Evolutionary conservation across 2,888 invertebrate species (phyloP), one percentile per base, ranked within the genome.

Genomic region (Zygaena filipendulae): DNA sequence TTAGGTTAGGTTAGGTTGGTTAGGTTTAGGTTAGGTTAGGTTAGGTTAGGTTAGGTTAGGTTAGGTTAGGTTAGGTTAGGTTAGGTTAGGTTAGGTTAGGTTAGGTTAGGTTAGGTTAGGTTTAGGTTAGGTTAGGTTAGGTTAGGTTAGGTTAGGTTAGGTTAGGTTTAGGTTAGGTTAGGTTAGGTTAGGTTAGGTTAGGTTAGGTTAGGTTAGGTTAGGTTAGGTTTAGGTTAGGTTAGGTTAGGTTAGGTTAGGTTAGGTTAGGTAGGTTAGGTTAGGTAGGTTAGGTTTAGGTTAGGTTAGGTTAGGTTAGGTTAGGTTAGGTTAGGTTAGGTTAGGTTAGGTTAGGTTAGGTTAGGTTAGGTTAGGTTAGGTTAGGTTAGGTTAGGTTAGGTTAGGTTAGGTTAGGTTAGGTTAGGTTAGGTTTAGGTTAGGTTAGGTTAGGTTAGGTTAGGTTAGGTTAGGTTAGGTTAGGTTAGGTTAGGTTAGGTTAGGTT

Each of bases 351-450:
- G 39, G 39, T 40, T 6, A 7, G 16, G 16, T 16, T 40, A 43
- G 40, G 43, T 44, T 44, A 40, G 41, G 43, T 41, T 43, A 41
- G 39, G 41, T 43, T 41, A 44, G 43, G 40, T 42, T 40, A 42
- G 40, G 40, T 40, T 39, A 43, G 40, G 38, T 40, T 40, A 40
- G 43, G 41, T 42, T 40, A 43, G 43, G 40, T 43, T 40, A 40
- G 40, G 40, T 43, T 40, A 40, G 43, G 40, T 43, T 40, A 43
- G 43, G 40, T 43, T 41, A 43, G 43, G 40, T 43, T 40, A 40
- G 39, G 42, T 40, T 42, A 39, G 42, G 39, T 42, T n/a, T 40
- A 37, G 39, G 42, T 42, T 40, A 37, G 39, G 36, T 40, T 33
- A 35, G 40, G 16, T 32, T 39, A 33, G 35, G 35, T 36, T 30